Percentiles rank a stretch among this genome's conserved stretches.
phyloP scores from a whole-genome alignment of 2,797 vertebrate species.

The Tokudaia tokunoshimensis region DNA sequence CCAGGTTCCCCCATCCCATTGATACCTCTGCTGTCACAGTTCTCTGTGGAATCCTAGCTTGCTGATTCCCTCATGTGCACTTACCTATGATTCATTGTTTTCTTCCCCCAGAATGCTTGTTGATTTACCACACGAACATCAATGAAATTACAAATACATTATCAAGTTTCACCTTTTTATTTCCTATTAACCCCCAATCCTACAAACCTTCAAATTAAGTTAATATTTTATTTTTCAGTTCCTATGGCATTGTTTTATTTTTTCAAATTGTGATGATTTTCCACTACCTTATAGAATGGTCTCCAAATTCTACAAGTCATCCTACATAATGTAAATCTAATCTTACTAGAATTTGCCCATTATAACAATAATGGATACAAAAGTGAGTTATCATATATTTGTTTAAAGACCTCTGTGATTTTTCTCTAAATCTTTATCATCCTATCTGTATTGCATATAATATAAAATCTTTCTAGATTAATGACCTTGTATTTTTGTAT shows the following conservation, averaged over 20 bases:
- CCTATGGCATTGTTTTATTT: not conserved
- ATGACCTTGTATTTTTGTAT: not conserved
- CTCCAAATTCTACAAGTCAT: not conserved
- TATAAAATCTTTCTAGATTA: not conserved
- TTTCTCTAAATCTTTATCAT: no score
- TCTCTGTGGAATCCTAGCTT: no score
- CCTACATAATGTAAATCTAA: not conserved
- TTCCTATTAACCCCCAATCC: not conserved
- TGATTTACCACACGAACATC: not conserved
- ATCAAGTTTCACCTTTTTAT: not conserved
- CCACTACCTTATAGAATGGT: not conserved
- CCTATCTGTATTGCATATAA: not conserved
- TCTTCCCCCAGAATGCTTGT: not conserved
- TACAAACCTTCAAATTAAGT: no score
- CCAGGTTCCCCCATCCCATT: not conserved
- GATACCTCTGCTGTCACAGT: no score
- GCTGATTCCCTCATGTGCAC: no score
- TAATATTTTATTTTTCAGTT: not conserved
- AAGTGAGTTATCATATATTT: not conserved
- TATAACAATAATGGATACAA: not conserved
- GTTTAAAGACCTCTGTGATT: not conserved
- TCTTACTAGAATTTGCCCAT: not conserved
- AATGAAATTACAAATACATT: not conserved
- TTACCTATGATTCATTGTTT: no score
- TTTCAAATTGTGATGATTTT: not conserved